A percentile compares a stretch with the other conserved stretches of the same genome.
Conservation (phyloP, 2,797 vertebrate genomes). For the Clarias laeviceps region DNA sequence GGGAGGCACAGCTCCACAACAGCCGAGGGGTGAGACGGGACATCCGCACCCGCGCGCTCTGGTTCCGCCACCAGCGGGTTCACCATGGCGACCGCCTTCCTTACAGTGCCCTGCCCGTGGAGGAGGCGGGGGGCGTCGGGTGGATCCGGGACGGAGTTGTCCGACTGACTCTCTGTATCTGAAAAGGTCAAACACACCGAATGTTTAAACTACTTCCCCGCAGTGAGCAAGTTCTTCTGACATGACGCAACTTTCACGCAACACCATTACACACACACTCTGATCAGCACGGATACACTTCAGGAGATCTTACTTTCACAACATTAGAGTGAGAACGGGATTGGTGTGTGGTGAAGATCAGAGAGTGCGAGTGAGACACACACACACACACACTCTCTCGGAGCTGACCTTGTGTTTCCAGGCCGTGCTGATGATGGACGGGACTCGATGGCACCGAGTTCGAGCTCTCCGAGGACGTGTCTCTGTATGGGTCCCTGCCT, state of each 20-base stretch:
- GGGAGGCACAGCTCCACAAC: slow-evolving; percentile 73
- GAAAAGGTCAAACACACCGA: slow-evolving; percentile 43
- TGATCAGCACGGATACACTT: not conserved
- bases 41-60: slow-evolving; percentile 58
- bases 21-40: slow-evolving; percentile 65
- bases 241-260: too few relatives aligned
- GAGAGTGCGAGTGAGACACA: slow-evolving; percentile 55
- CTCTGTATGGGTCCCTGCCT: slow-evolving; percentile 82
- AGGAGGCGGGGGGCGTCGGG: slow-evolving; percentile 26
- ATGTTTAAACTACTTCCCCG: not conserved
- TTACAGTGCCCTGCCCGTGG: slow-evolving; percentile 33
- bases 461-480: slow-evolving; percentile 88
- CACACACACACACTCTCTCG: too few relatives aligned
- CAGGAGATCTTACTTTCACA: not conserved
- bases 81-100: slow-evolving; percentile 54
- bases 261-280: not conserved
- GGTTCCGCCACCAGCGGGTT: slow-evolving; percentile 50
- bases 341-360: not conserved
- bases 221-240: not conserved
- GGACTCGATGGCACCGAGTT: slow-evolving; percentile 85
- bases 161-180: slow-evolving; percentile 87
- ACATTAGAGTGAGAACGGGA: not conserved
- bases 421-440: slow-evolving; percentile 81
- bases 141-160: slow-evolving; percentile 77
- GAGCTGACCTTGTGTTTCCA: slow-evolving; percentile 82